Evolutionary conservation across 2,797 vertebrate genomes (phyloP), one percentile per base, ranked within the genome.

Genomic region (Tolypeutes matacus): DNA sequence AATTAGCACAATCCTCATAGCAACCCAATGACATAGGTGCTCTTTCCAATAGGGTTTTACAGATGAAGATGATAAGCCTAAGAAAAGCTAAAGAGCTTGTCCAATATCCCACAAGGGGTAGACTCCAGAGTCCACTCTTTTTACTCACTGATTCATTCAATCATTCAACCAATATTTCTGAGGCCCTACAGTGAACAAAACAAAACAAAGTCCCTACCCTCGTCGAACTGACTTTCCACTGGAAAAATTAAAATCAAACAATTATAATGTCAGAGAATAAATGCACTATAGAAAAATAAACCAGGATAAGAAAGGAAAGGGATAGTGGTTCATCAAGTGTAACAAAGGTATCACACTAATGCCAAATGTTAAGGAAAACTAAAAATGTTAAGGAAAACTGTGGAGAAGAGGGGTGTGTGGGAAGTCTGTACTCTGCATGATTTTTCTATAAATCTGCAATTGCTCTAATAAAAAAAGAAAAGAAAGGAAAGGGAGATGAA

Each of bases 1-100:
- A 69, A 49, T 0, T 46, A 56, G 69, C 34, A 64, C 20, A 60
- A 64, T 78, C 27, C 34, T 73, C 51, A 76, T 6, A 90, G 81
- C 11, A 64, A 72, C 29, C n/a, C 80, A 91, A 23, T n/a, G 20
- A 67, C 13, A 7, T 0, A 36, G 17, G 31, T 42, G 14, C 46
- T 77, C 20, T 25, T 27, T 51, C 15, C 15, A 31, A 12, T 1
- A 4, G 7, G 56, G 27, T 83, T 86, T 82, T 42, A 69, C 36
- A 42, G 64, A 77, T 72, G 31, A 92, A 80, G 53, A n/a, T 3
- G 10, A 31, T 23, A 84, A 83, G 70, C 31, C 80, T 39, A 31
- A 89, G 51, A 77, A 80, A 83, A 51, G n/a, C 25, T 36, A 88
- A 88, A 58, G 27, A 77, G 90, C 29, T 76, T 80, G 81, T 18